These are phyloP conservation scores for Myotis davidii DNA, from an alignment of 2,113 vertebrate species.

Conservation along the genomic window DNA sequence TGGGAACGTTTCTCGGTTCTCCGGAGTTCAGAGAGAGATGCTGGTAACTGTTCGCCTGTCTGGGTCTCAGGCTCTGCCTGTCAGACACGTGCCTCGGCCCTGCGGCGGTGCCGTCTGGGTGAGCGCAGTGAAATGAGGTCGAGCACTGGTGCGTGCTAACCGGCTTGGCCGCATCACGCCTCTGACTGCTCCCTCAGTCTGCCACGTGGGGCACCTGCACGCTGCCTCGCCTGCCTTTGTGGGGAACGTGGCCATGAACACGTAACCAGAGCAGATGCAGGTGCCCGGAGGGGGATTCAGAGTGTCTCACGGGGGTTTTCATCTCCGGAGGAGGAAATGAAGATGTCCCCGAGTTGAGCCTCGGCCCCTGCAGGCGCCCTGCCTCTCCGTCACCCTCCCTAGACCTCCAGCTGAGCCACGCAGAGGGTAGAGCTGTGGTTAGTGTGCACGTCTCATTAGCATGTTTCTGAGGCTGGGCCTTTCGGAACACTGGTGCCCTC, in stretches of 20 bases:
- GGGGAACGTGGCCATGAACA: neutral
- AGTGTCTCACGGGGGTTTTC: neutral
- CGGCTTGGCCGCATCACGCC: neutral
- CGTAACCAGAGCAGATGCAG: neutral
- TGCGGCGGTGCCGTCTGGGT: neutral
- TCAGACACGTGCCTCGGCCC: neutral
- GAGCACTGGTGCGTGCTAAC: constrained; percentile 21
- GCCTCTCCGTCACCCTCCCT: neutral
- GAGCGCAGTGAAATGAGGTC: neutral
- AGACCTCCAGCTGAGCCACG: constrained; percentile 21
- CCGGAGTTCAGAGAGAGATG: neutral
- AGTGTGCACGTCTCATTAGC: constrained; percentile 28
- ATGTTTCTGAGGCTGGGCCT: neutral
- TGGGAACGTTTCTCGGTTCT: neutral
- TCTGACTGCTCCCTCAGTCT: neutral
- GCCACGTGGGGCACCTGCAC: constrained; percentile 46
- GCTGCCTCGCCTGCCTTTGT: neutral
- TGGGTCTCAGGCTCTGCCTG: neutral
- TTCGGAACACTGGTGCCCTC: neutral
- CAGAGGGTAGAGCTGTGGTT: constrained; percentile 43
- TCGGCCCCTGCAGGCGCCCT: neutral
- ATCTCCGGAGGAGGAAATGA: constrained; percentile 70
- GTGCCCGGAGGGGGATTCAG: constrained; percentile 38
- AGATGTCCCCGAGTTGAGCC: constrained; percentile 20
- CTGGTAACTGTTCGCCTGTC: neutral